Base-by-base conservation (phyloP, 37 sponge, comb jelly and placozoan genomes). In the Agelas oroides region DNA sequence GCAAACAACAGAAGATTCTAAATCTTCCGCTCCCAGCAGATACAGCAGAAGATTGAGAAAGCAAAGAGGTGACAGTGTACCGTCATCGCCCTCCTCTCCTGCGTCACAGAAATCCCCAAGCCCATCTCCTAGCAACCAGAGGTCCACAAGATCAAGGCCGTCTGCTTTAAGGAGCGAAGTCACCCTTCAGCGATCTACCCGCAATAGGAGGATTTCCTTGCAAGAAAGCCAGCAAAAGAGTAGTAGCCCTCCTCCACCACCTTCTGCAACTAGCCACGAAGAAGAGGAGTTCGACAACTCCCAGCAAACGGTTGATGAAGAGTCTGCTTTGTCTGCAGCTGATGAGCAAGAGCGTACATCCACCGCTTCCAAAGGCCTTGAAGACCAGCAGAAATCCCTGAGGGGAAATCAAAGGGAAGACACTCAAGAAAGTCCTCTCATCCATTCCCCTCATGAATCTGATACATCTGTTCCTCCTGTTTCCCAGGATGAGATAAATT, bases 401-500 rank as follows among this genome's bases (percentile, higher is more conserved):
- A 46, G 46, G 8, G 46, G 8, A 46, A 46, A 46, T 8, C n/a
- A n/a, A n/a, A 46, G 46, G 46, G 46, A 46, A 8, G 46, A 8
- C 3, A 46, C 46, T 8, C 46, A 46, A 12, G 6, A 8, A 3
- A 46, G 46, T 8, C 46, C 46, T 46, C 46, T 8, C 8, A 3
- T 8, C 3, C 46, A 3, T 46, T 46, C 46, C 46, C 46, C 46
- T 46, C 46, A 25, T 30, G 18, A 27, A 31, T 5, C 67, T 2
- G 17, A 66, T 3, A 17, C 31, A 17, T 18, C 67, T 30, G 34
- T 18, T 35, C 67, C 67, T 66, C 27, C 63, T 13, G 2, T 34
- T 3, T 46, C 46, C 46, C 30, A 21, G 17, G 75, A 87, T 0
- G 89, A 89, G 35, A 28, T 46, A 20, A 89, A 89, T 34, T 89